Base-by-base conservation (phyloP, 2,797 vertebrate species). In the Lacerta bilineata region DNA sequence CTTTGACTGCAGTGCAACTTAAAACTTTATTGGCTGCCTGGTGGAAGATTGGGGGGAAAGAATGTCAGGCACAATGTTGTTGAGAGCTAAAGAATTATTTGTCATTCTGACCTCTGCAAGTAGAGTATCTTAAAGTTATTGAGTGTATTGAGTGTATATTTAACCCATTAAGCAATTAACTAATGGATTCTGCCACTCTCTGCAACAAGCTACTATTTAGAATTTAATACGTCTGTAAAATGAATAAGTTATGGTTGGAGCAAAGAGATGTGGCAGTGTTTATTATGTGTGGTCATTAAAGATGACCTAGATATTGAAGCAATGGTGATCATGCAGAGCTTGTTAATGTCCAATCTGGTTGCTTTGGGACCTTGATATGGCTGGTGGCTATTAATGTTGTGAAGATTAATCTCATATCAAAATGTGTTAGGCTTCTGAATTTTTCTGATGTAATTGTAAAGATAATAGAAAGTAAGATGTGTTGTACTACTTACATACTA, bases 141-240 rank as follows among this genome's bases (percentile, higher is more conserved):
- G 79, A 91, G 33, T n/a, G n/a, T 8, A 64, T 88, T 89, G 80
- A 91, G 74, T 0, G 17, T 91, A 80, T 78, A 89, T 18, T 82
- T 88, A 87, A 81, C 23, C 90, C 64, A 66, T 84, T 89, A 91
- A 25, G 71, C 68, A 91, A 36, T 33, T 93, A n/a, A 46, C 59
- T 90, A 78, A 91, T 64, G 64, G 75, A 90, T 88, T 93, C 83
- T 90, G 71, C 64, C 80, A 88, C 69, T 89, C 39, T 90, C 29
- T 18, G 69, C 29, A 85, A 25, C 1, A 89, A 68, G 46, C 1
- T 88, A 84, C 69, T 90, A 88, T 74, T 33, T n/a, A 68, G 10
- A 20, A 89, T 90, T 91, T 86, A 87, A 79, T 79, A 85, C 13
- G 81, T 91, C 86, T 94, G 1, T 91, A 80, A 87, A 95, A 89